These are phyloP conservation scores for Pomatostomus ruficeps DNA, from an alignment of 2,113 vertebrate genomes.

Conservation along the genomic window DNA sequence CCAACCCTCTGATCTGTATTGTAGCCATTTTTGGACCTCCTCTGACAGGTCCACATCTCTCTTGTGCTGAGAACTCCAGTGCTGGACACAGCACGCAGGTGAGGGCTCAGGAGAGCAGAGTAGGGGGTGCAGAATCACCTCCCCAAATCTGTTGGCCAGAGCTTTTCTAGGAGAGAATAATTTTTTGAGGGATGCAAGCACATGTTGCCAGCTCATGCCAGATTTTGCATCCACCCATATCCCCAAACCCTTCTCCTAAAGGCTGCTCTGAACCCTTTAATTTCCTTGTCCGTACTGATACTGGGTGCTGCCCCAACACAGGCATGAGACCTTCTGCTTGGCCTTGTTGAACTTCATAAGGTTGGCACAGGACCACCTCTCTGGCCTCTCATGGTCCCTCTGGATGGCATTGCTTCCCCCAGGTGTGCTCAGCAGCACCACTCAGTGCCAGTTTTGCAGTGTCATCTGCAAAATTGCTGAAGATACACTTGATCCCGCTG, in stretches of 20 bases:
- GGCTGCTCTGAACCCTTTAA: not conserved
- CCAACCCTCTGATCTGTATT: not conserved
- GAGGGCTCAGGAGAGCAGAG: not conserved
- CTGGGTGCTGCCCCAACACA: rapidly evolving
- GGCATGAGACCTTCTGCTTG: rapidly evolving
- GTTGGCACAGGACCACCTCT: rapidly evolving
- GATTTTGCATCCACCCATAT: not conserved
- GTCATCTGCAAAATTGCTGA: not conserved
- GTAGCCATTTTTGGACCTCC: not conserved
- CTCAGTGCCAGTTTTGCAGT: not conserved
- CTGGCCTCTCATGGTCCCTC: not conserved
- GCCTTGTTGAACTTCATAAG: not conserved
- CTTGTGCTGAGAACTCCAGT: not conserved
- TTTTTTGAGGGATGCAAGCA: not conserved
- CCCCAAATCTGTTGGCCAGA: rapidly evolving
- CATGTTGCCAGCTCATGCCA: not conserved
- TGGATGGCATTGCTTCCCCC: not conserved
- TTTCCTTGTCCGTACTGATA: rapidly evolving
- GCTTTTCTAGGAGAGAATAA: not conserved
- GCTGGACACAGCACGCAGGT: not conserved
- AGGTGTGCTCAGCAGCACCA: not conserved
- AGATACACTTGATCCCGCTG: rapidly evolving
- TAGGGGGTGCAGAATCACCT: not conserved
- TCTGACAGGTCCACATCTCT: not conserved
- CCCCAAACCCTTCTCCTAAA: not conserved